A percentile compares a stretch with the other conserved stretches of the same genome.
Conservation (phyloP, 2,888 invertebrate genomes). For the Agonopterix arenella region DNA sequence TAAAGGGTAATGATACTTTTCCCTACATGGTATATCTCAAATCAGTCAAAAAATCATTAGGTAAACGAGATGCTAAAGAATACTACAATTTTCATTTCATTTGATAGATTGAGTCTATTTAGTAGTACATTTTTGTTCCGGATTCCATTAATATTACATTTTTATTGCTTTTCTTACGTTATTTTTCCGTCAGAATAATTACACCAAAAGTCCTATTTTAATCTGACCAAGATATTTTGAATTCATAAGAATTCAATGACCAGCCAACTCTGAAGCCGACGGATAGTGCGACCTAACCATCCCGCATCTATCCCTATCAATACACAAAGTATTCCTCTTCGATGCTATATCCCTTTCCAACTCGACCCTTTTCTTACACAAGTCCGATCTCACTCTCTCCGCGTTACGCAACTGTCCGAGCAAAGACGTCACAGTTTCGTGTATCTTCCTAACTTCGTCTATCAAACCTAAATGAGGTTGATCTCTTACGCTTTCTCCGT, state of each 20-base stretch:
- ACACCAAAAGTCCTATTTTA: no score
- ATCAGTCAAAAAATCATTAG: no score
- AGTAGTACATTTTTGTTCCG: no score
- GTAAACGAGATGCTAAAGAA: no score
- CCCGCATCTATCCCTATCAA: constrained; percentile 81
- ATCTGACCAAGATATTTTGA: no score
- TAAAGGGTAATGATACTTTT: no score
- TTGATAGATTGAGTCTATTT: no score
- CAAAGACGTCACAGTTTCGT: constrained; percentile 82
- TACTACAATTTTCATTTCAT: no score
- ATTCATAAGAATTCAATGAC: constrained; percentile 41
- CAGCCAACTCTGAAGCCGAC: constrained; percentile 80
- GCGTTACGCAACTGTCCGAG: constrained; percentile 80
- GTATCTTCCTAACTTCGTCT: constrained; percentile 84
- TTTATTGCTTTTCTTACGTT: no score
- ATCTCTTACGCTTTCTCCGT: constrained; percentile 91
- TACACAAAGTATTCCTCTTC: constrained; percentile 82
- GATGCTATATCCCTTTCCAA: constrained; percentile 82
- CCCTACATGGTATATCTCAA: no score
- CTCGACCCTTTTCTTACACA: constrained; percentile 75
- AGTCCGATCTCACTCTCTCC: constrained; percentile 68
- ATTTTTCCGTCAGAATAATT: no score
- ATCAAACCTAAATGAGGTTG: constrained; percentile 86
- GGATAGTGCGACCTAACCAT: constrained; percentile 83
- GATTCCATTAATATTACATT: no score